Evolutionary conservation across 2,888 invertebrate species (phyloP).

Genomic region (Eucera pruinosa): DNA sequence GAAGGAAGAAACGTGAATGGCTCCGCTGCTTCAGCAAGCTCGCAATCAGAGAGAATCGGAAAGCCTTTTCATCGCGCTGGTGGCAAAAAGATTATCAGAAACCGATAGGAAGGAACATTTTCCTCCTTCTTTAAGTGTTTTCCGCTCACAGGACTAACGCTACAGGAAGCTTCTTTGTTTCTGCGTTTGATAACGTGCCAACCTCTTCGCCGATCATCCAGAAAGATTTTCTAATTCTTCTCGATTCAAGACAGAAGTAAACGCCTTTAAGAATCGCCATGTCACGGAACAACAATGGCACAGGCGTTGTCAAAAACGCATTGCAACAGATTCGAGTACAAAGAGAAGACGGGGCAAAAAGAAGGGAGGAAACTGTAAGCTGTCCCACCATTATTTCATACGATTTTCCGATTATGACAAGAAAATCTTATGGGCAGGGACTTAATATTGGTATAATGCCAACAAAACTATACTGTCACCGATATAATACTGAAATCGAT

Average conservation of each 20-base stretch:
- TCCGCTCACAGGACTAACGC: constrained; percentile 29
- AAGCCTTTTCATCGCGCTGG: constrained; percentile 2
- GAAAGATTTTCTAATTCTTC: constrained; percentile 7
- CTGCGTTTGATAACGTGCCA: constrained; percentile 52
- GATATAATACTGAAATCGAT: no score
- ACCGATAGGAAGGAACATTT: constrained; percentile 59
- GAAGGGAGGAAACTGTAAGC: constrained; percentile 43
- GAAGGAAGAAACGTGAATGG: neutral
- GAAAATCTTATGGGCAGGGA: no score
- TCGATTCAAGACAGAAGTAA: constrained; percentile 25
- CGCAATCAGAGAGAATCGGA: constrained; percentile 4
- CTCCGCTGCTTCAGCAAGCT: no score
- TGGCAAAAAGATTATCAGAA: constrained; percentile 63
- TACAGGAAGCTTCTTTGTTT: constrained; percentile 59
- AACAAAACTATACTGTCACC: no score
- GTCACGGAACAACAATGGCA: constrained; percentile 49
- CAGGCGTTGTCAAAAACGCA: constrained; percentile 54
- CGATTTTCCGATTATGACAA: constrained; percentile 67
- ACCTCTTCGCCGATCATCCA: constrained; percentile 12
- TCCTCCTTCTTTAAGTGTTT: constrained; percentile 32
- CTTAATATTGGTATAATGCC: no score
- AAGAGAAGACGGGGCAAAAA: neutral
- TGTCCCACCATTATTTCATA: constrained; percentile 68
- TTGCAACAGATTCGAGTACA: constrained; percentile 31
- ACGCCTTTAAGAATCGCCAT: constrained; percentile 58